These are phyloP conservation scores for Gallinago solitaria DNA, from an alignment of 2,797 vertebrate genomes.

Conservation along the genomic window DNA sequence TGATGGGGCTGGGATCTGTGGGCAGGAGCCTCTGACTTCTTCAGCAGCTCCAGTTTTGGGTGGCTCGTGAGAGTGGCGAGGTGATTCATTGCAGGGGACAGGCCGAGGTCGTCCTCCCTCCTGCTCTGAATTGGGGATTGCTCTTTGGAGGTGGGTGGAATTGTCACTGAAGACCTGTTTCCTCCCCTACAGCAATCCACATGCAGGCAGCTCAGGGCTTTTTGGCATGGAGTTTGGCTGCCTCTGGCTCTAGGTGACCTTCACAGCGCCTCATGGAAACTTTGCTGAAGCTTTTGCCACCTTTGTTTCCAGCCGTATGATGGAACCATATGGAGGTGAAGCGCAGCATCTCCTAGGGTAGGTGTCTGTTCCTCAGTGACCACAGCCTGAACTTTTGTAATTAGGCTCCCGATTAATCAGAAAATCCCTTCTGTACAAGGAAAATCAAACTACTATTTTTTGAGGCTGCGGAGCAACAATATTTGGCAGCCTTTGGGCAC, in stretches of 20 bases:
- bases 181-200: background rate
- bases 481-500: background rate
- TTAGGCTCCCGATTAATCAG: constrained; percentile 37
- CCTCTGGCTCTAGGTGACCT: background rate
- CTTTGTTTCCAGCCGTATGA: background rate
- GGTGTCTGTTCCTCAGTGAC: background rate
- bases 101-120: background rate
- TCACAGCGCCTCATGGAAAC: background rate
- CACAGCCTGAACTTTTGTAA: background rate
- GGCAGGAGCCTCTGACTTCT: background rate
- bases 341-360: background rate
- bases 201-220: background rate
- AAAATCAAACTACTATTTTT: background rate
- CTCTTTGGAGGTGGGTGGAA: background rate
- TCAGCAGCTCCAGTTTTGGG: background rate
- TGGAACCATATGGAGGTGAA: background rate
- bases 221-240: background rate
- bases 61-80: background rate
- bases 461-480: rapidly evolving
- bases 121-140: background rate
- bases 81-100: background rate
- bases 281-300: background rate
- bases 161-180: background rate
- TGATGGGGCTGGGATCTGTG: background rate
- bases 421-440: background rate